Evolutionary conservation across 2,113 vertebrate species (phyloP), one percentile per base, ranked within the genome.

Genomic region (Poeciliopsis occidentalis): DNA sequence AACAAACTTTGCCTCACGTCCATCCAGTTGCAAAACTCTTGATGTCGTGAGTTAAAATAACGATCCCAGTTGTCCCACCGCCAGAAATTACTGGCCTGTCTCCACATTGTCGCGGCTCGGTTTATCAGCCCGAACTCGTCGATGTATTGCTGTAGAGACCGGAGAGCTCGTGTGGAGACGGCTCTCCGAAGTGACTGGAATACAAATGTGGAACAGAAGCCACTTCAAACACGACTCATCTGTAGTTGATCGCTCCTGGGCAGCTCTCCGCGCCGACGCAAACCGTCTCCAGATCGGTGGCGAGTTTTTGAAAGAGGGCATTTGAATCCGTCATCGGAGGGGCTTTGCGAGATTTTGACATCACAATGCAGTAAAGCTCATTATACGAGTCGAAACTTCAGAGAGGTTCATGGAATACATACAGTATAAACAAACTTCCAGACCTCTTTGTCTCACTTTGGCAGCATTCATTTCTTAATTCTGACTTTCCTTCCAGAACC

Each of bases 261-360:
- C 37, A 19, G 44, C 19, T 51, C 15, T 62, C 61, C 13, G 68
- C 41, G 74, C 61, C 67, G 61, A 84, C 60, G 67, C 65, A 73
- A 74, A 71, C 62, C 12, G 71, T 68, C 60, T 57, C 15, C 57
- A 27, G 12, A 54, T 65, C 47, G 6, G 5, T 11, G 24, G 51
- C 10, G 8, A 57, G 11, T n/a, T 3, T 57, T 57, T n/a, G 8
- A n/a, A n/a, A 3, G 2, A 57, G 51, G 2, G 24, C 24, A 3
- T 10, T 57, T 57, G 51, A 22, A n/a, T 57, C 22, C n/a, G 11
- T 57, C 8, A n/a, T 54, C 5, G 5, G 13, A 44, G 44, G 17
- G 4, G 4, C 4, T 47, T 5, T 5, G 17, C 1, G 4, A 17
- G 17, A 19, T 47, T 47, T 19, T 1, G 12, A 19, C 19, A 8